Evolutionary conservation across 2,113 vertebrate species (phyloP).

Genomic region (Sakesphorus luctuosus): DNA sequence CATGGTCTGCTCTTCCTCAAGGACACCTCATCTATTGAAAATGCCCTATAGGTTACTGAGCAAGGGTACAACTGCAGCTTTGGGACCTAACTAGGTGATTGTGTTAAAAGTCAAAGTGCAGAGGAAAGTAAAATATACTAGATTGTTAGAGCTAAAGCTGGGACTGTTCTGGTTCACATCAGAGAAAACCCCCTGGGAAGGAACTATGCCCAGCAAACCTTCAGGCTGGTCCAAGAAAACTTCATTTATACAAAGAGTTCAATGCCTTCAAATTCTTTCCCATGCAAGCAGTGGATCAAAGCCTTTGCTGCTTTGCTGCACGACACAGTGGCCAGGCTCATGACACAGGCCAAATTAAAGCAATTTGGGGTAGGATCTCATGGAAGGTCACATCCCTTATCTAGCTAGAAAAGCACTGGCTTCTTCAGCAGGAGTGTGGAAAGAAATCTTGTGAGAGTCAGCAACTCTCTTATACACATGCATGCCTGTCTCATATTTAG

Average conservation of each 20-base stretch:
- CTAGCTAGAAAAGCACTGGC: not conserved
- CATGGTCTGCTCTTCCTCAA: not conserved
- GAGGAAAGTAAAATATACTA: conserved; percentile 9
- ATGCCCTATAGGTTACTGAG: not conserved
- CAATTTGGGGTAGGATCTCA: not conserved
- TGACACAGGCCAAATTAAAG: conserved; percentile 13
- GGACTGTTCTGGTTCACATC: conserved; percentile 57
- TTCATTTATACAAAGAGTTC: conserved; percentile 37
- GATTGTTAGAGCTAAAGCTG: conserved; percentile 10
- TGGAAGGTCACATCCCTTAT: not conserved
- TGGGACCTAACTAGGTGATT: conserved; percentile 20
- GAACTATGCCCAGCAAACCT: conserved; percentile 33
- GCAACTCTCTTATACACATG: accelerated
- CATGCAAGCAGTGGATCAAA: conserved; percentile 56
- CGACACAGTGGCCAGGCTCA: not conserved
- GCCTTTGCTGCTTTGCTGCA: not conserved
- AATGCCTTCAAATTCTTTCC: conserved; percentile 53
- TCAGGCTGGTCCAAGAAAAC: conserved; percentile 56
- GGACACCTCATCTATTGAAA: not conserved
- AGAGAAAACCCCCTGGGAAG: conserved; percentile 35
- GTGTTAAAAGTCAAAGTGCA: conserved; percentile 19
- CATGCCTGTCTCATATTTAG: not conserved
- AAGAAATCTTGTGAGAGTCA: not conserved
- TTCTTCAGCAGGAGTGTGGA: not conserved
- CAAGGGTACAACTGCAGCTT: not conserved